These are phyloP conservation scores for Chironex yamaguchii DNA, from an alignment of 30 jellyfish, hydroid and myxozoan genomes.

Conservation along the genomic window DNA sequence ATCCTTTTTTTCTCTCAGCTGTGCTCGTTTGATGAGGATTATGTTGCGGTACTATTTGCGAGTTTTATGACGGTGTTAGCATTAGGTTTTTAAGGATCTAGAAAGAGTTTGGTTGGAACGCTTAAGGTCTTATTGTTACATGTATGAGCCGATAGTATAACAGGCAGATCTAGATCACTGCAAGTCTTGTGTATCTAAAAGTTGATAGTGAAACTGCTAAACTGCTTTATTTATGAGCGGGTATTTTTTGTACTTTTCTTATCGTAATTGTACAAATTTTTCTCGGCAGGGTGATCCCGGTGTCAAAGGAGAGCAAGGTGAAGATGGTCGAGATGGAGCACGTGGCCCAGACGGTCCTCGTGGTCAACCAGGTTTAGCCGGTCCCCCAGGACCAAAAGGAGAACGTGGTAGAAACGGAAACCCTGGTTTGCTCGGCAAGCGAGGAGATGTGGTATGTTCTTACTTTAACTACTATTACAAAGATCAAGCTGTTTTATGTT, in stretches of 20 bases:
- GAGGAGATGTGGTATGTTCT: constrained; percentile 65
- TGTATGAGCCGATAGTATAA: too few species aligned
- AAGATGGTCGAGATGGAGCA: constrained; percentile 84
- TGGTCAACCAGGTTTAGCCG: constrained; percentile 82
- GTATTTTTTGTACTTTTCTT: background rate
- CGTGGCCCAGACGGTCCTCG: constrained; percentile 84
- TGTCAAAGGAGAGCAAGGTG: constrained; percentile 86
- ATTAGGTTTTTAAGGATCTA: too few species aligned
- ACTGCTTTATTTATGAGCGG: background rate
- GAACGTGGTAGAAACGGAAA: constrained; percentile 84
- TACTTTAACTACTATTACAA: background rate
- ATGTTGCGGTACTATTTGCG: too few species aligned
- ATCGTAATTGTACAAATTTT: background rate
- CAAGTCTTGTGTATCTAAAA: too few species aligned
- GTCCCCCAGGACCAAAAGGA: constrained; percentile 92
- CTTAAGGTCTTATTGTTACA: too few species aligned
- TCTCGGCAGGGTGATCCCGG: constrained; percentile 86
- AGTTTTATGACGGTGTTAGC: too few species aligned
- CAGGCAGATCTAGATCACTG: too few species aligned
- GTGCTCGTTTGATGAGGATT: too few species aligned
- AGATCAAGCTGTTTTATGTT: too few species aligned
- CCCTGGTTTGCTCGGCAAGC: constrained; percentile 69
- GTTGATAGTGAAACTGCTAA: background rate
- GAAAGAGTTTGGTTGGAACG: too few species aligned
- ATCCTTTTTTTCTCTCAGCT: too few species aligned